Evolutionary conservation across 1,140 invertebrate genomes (phyloP).

Genomic region (Chymomyza costata): DNA sequence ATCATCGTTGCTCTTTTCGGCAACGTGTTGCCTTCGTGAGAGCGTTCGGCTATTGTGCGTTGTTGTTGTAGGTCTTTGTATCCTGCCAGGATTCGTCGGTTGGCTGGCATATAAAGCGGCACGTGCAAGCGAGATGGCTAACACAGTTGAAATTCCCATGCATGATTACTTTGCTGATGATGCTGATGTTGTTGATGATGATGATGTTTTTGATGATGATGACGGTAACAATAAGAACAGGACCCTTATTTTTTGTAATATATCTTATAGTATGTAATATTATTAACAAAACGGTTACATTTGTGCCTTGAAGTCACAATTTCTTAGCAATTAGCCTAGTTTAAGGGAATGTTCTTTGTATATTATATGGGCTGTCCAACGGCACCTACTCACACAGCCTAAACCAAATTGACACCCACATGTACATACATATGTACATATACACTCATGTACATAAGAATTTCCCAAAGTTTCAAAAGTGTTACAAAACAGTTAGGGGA

Average conservation of each 20-base stretch:
- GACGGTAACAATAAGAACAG: no score
- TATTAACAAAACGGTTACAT: no score
- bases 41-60: conserved; percentile 7
- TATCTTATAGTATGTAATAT: no score
- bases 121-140: conserved; percentile 31
- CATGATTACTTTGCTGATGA: conserved; percentile 23
- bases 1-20: not conserved
- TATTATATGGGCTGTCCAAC: conserved; percentile 63
- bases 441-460: conserved; percentile 33
- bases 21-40: conserved; percentile 16
- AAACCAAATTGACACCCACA: conserved; percentile 9
- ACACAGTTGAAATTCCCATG: conserved; percentile 4
- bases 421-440: conserved; percentile 5
- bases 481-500: conserved; percentile 50
- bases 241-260: no score
- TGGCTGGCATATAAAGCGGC: conserved; percentile 9
- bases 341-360: no score
- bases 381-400: conserved; percentile 54
- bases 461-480: conserved; percentile 30
- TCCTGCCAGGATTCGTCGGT: conserved; percentile 46
- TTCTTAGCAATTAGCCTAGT: conserved; percentile 69
- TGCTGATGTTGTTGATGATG: no score
- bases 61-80: conserved; percentile 22
- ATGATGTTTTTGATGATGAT: no score
- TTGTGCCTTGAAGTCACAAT: no score